Evolutionary conservation across 2,113 vertebrate genomes (phyloP), one percentile per base, ranked within the genome.

Genomic region (Clarias gariepinus): DNA sequence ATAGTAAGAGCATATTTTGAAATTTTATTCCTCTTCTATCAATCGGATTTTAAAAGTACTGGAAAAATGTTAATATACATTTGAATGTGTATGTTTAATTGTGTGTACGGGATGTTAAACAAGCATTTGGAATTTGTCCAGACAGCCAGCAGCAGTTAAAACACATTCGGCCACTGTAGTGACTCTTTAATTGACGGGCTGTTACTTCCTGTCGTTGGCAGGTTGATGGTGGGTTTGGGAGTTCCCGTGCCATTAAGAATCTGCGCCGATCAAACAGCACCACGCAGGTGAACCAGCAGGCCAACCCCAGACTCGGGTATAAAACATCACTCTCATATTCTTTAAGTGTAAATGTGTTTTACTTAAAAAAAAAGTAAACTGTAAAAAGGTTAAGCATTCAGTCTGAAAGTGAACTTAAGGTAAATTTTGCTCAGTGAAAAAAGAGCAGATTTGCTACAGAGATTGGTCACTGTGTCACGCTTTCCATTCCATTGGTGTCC

Each of bases 181-280:
- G 47, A 66, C 66, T 53, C 25, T n/a, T 28, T 82, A 58, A 82
- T 80, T 61, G 25, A n/a, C 1, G 36, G 58, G n/a, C 11, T 84
- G 47, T 30, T 33, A 3, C 3, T 25, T 52, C 55, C 68, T 88
- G 77, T 3, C 73, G 69, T 89, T 92, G 47, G 19, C 92, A 99
- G 98, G 93, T 95, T 0, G 95, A 96, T 47, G 71, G 83, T 0
- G 91, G 94, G 18, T 81, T 92, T 0, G 92, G 93, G 0, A 91
- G 92, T 47, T 92, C 96, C 41, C 93, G 95, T 84, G 95, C 97
- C 4, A 96, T 97, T 93, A 99, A 98, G 95, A 99, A 98, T 93
- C 94, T 99, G 4, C 92, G 97, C 21, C 92, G 98, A 16, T 98
- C 97, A 80, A 98, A 93, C 93, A 99, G 98, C 91, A 95, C 96